These are phyloP conservation scores for Amiota communis DNA, from an alignment of 2,888 invertebrate species.

Conservation along the genomic window DNA sequence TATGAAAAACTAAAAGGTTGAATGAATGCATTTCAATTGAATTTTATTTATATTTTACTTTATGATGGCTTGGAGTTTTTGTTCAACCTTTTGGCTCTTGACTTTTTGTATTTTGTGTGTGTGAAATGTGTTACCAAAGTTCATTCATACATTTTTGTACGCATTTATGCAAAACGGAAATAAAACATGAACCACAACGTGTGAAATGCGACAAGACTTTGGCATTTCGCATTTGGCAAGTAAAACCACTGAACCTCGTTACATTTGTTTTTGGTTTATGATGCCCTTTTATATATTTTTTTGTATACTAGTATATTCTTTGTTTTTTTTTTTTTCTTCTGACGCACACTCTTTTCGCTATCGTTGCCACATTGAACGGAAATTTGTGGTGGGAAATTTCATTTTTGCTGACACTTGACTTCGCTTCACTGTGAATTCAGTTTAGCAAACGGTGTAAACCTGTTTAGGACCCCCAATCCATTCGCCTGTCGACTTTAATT, in stretches of 20 bases:
- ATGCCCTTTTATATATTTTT: background rate
- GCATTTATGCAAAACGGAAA: constrained; percentile 6
- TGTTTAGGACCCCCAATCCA: background rate
- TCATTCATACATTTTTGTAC: constrained; percentile 17
- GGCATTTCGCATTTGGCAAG: background rate
- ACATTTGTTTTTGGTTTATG: background rate
- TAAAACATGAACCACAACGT: too few relatives aligned
- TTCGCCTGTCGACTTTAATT: constrained; percentile 54
- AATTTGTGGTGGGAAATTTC: constrained; percentile 68
- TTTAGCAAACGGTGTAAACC: constrained; percentile 17
- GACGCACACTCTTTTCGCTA: too few relatives aligned
- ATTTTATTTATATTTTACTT: too few relatives aligned
- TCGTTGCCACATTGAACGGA: constrained; percentile 48
- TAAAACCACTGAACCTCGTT: background rate
- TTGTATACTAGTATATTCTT: too few relatives aligned
- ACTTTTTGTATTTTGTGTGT: too few relatives aligned
- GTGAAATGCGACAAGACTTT: too few relatives aligned
- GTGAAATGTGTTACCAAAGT: constrained; percentile 21
- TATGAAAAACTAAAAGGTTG: too few relatives aligned
- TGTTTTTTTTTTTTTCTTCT: background rate
- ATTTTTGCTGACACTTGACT: constrained; percentile 69
- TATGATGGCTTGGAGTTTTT: too few relatives aligned
- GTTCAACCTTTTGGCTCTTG: too few relatives aligned
- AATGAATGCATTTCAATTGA: too few relatives aligned
- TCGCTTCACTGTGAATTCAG: constrained; percentile 43